Conservation (phyloP, 2,888 invertebrate species). For the Cataglyphis rosenhaueri region DNA sequence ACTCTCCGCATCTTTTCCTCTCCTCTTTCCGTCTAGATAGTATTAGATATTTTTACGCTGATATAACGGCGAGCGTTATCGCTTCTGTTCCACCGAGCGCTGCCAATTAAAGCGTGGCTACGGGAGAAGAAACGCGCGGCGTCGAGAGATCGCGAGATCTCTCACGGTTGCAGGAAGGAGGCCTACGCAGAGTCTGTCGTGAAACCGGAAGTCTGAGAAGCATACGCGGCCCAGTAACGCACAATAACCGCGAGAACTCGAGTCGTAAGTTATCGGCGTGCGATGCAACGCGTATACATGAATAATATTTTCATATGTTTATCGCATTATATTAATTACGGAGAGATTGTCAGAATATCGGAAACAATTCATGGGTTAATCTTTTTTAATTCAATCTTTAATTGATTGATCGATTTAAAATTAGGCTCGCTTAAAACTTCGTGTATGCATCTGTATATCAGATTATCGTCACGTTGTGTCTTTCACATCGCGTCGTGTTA, state of each 20-base stretch:
- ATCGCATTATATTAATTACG: background rate
- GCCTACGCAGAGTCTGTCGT: constrained; percentile 55
- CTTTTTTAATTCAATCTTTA: background rate
- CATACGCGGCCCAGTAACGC: constrained; percentile 23
- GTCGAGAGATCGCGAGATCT: constrained; percentile 67
- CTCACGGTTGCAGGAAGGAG: constrained; percentile 63
- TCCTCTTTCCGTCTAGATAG: constrained; percentile 38
- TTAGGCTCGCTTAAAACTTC: background rate
- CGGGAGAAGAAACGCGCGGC: constrained; percentile 58
- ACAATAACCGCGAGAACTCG: constrained; percentile 42
- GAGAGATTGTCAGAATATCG: background rate
- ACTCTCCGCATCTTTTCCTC: constrained; percentile 23
- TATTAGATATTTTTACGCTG: constrained; percentile 64
- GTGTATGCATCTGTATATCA: background rate
- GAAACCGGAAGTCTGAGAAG: constrained; percentile 66
- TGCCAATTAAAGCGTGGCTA: constrained; percentile 70
- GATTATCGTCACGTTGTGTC: background rate
- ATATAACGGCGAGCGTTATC: constrained; percentile 69
- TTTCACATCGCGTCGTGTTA: constrained; percentile 37
- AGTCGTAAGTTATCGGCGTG: constrained; percentile 5
- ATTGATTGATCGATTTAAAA: background rate
- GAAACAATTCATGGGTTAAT: background rate
- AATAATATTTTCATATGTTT: constrained; percentile 2
- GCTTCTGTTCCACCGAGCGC: constrained; percentile 53
- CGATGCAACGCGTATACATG: background rate